Percentiles rank a stretch among this genome's conserved stretches.
Evolutionary conservation across 2,797 vertebrate genomes (phyloP).

Genomic region (Lycodopsis pacificus): DNA sequence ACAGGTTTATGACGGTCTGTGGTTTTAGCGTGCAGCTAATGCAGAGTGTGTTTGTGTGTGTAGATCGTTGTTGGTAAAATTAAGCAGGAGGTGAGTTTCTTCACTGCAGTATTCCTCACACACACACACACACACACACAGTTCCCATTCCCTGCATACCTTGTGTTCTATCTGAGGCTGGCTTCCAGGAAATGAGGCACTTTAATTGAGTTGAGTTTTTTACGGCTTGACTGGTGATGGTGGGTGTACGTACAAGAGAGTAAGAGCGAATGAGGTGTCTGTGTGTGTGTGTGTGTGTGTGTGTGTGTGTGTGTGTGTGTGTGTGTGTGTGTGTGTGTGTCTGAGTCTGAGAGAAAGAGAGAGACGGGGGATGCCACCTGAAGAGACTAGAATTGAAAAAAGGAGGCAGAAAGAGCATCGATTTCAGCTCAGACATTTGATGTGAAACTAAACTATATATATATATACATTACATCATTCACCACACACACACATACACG

Average conservation of each 20-base stretch:
- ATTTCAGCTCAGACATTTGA: constrained; percentile 22
- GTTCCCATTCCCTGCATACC: constrained; percentile 87
- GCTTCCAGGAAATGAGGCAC: constrained; percentile 88
- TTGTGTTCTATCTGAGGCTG: constrained; percentile 84
- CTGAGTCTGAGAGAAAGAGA: constrained; percentile 1
- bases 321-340: constrained; percentile 42
- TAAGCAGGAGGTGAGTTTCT: constrained; percentile 60
- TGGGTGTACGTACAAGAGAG: constrained; percentile 60
- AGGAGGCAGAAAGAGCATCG: neutral
- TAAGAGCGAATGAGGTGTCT: constrained; percentile 59
- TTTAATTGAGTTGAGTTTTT: constrained; percentile 90
- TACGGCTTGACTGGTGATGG: constrained; percentile 84
- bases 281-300: constrained; percentile 31
- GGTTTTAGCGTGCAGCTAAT: constrained; percentile 46
- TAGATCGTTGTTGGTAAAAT: constrained; percentile 66
- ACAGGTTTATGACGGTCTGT: constrained; percentile 63
- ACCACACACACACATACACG: neutral
- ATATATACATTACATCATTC: constrained; percentile 9
- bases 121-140: constrained; percentile 49
- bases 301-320: constrained; percentile 59
- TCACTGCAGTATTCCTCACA: constrained; percentile 44
- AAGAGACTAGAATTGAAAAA: constrained; percentile 12
- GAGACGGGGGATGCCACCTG: constrained; percentile 30
- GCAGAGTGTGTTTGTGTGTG: constrained; percentile 19
- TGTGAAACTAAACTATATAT: constrained; percentile 3